A percentile compares a stretch with the other conserved stretches of the same genome.
These are phyloP conservation scores for Carlito syrichta DNA, from an alignment of 2,113 vertebrate species.

Conservation along the genomic window DNA sequence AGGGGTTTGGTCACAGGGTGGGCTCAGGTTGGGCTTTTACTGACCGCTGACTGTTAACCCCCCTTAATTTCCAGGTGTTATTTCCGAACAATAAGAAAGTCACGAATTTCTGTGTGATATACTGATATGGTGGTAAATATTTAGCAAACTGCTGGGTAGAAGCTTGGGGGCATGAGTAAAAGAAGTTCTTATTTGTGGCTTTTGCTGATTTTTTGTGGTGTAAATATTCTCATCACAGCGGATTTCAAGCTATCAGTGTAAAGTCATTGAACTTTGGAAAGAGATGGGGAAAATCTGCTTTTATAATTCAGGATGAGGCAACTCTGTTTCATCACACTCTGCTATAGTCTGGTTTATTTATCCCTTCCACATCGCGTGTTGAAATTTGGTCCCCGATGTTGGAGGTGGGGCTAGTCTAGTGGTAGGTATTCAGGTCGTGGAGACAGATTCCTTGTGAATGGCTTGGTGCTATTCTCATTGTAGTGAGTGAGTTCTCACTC, in stretches of 20 bases:
- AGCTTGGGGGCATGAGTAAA: neutral
- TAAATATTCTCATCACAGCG: neutral
- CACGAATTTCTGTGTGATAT: neutral
- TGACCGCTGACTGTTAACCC: neutral
- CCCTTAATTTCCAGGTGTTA: neutral
- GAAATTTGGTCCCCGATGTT: neutral
- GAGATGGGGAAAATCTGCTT: neutral
- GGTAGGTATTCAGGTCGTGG: neutral
- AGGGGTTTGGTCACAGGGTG: neutral
- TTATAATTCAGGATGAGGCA: rapidly evolving
- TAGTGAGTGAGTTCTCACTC: neutral
- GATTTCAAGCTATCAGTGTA: neutral
- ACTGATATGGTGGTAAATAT: neutral
- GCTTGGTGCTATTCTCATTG: neutral
- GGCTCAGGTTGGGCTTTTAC: no score
- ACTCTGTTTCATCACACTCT: neutral
- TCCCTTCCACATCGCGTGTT: neutral
- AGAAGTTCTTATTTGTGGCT: neutral
- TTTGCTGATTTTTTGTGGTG: neutral
- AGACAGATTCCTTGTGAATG: neutral
- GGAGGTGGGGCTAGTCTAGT: neutral
- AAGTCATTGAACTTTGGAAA: neutral
- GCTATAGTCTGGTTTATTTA: neutral
- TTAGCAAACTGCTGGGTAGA: neutral
- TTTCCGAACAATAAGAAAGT: neutral